Evolutionary conservation across 2,888 invertebrate species (phyloP), one percentile per base, ranked within the genome.

Genomic region (Hypomecis punctinalis): DNA sequence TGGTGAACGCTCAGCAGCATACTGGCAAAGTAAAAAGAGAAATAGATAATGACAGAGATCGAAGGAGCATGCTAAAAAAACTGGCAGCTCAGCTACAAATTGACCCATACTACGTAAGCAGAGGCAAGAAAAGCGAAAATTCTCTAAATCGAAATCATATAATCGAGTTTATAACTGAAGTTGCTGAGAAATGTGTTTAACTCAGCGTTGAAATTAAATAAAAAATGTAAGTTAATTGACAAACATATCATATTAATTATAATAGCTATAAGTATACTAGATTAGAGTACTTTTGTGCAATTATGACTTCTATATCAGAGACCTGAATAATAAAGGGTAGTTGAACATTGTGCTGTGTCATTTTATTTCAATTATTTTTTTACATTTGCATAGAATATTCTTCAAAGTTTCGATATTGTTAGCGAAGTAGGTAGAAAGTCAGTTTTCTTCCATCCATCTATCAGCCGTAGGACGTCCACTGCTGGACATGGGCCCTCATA

Each of bases 91-190:
- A 90, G 68, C 67, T 93, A 43, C 91, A 92, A 78, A 85, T 81
- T 13, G 93, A 93, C 68, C 93, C 93, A 0, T 93, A 90, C 77
- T 91, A 86, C 61, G 91, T 90, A 0, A 92, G 91, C 68, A 83
- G 93, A 59, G 93, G 93, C 10, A 93, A 91, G 73, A 91, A 86
- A 77, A 82, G 69, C 58, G 78, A 52, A 10, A 49, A 75, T 36
- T 72, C 69, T n/a, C 5, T 69, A 1, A 67, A 56, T 11, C 78
- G 79, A 36, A 79, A 82, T 53, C 60, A 76, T 66, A 71, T 89
- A 47, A 78, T 82, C 63, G 82, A 86, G 53, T 89, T 91, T 67
- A 79, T 92, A 37, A 80, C 75, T 64, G 83, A 85, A 67, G 68
- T 91, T 40, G 79, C 83, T 63, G 75, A 76, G 53, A 87, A 88